These are phyloP conservation scores for Aulostomus chinensis DNA, from an alignment of 2,797 vertebrate genomes.

Conservation along the genomic window DNA sequence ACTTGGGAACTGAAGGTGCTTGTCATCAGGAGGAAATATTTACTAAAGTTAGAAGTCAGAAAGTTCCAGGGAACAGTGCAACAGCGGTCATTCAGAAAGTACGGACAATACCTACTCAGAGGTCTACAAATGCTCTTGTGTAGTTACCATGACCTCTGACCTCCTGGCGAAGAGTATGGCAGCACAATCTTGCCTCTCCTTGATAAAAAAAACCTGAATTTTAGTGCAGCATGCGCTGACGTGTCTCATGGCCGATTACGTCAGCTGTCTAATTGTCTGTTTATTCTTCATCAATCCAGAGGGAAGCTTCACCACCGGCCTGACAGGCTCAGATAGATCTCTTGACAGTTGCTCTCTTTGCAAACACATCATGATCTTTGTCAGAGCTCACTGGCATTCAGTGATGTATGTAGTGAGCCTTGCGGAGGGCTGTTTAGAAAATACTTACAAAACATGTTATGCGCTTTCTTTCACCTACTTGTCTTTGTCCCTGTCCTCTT, in stretches of 20 bases:
- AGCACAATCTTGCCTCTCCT: too few relatives aligned
- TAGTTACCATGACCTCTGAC: slow-evolving; percentile 5
- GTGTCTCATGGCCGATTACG: slow-evolving; percentile 24
- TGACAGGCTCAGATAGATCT: slow-evolving; percentile 47
- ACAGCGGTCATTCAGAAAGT: too few relatives aligned
- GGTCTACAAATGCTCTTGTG: too few relatives aligned
- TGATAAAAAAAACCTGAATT: too few relatives aligned
- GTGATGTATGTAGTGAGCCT: slow-evolving; percentile 49
- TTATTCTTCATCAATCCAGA: slow-evolving; percentile 56
- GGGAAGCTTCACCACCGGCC: slow-evolving; percentile 50
- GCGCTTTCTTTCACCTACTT: slow-evolving; percentile 6
- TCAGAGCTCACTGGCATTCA: slow-evolving; percentile 42
- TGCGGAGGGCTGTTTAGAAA: slow-evolving; percentile 45
- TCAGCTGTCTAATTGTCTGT: slow-evolving; percentile 58
- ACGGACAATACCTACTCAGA: too few relatives aligned
- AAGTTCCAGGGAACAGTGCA: too few relatives aligned
- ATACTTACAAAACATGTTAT: slow-evolving; percentile 33
- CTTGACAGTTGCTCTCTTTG: slow-evolving; percentile 58
- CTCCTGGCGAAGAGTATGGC: background rate
- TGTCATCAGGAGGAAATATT: too few relatives aligned
- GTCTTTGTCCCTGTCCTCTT: slow-evolving; percentile 13
- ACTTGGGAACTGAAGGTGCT: too few relatives aligned
- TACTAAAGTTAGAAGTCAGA: too few relatives aligned
- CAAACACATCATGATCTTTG: slow-evolving; percentile 48
- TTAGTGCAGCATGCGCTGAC: too few relatives aligned